Evolutionary conservation across 2,113 vertebrate species (phyloP).

Genomic region (Phyllopteryx taeniolatus): DNA sequence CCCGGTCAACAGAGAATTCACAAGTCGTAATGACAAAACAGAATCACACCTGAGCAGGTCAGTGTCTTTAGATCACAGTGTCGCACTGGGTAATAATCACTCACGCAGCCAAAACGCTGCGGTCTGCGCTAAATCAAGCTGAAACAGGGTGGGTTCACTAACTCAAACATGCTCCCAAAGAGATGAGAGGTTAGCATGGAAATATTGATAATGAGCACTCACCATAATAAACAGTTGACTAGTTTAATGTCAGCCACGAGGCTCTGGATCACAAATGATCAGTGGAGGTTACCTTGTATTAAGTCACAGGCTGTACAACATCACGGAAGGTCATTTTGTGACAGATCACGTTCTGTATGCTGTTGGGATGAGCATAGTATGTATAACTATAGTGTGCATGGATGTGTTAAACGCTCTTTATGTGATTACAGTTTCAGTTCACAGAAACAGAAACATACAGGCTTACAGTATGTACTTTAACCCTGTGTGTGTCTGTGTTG

Average conservation of each 20-base stretch:
- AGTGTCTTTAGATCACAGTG: background rate
- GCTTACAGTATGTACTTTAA: background rate
- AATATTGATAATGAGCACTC: slow-evolving; percentile 28
- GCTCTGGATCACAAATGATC: background rate
- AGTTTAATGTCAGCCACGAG: slow-evolving; percentile 10
- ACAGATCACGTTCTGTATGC: background rate
- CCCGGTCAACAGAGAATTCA: background rate
- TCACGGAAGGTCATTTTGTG: background rate
- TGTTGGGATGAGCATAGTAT: slow-evolving; percentile 2
- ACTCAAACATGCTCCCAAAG: slow-evolving; percentile 17
- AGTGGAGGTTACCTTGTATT: background rate
- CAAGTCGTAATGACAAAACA: slow-evolving; percentile 1
- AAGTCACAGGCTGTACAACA: background rate
- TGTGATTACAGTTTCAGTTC: slow-evolving; percentile 13
- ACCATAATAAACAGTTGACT: slow-evolving; percentile 15
- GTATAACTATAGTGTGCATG: slow-evolving; percentile 9
- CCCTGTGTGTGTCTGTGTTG: background rate
- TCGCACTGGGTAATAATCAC: background rate
- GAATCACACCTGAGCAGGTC: slow-evolving; percentile 9
- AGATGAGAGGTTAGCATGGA: slow-evolving; percentile 26
- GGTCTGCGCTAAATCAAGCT: slow-evolving; percentile 1
- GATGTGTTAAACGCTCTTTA: slow-evolving; percentile 6
- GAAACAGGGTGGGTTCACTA: slow-evolving; percentile 12
- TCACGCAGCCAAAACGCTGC: background rate
- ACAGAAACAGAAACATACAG: slow-evolving; percentile 14